Evolutionary conservation across 1,140 invertebrate genomes (phyloP).

Genomic region (Sweltsa coloradensis): DNA sequence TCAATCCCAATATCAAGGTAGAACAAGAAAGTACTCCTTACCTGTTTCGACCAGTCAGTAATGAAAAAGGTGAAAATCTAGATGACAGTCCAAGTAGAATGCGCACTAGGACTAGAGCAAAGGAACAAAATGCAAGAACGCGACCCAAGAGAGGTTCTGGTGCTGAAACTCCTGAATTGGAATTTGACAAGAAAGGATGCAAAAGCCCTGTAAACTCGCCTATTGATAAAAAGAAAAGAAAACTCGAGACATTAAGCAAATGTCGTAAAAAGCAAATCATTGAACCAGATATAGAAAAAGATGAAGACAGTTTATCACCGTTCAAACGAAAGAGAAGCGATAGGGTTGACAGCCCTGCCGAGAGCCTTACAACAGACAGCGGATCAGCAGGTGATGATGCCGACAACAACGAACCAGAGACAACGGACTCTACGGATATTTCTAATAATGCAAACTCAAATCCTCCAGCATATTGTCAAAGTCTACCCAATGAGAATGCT

Average conservation of each 20-base stretch:
- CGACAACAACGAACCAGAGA: conserved; percentile 43
- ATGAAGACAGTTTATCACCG: conserved; percentile 26
- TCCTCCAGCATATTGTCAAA: too few relatives aligned
- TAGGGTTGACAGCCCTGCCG: conserved; percentile 59
- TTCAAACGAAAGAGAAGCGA: conserved; percentile 55
- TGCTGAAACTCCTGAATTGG: conserved; percentile 58
- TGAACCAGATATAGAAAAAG: conserved; percentile 47
- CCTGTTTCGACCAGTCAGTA: conserved; percentile 59
- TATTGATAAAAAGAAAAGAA: conserved; percentile 32
- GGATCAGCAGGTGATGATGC: conserved; percentile 64
- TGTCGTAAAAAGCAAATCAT: conserved; percentile 54
- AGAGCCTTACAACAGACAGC: conserved; percentile 68
- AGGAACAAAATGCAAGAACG: too few relatives aligned
- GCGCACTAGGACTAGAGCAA: conserved; percentile 69
- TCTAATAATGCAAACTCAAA: too few relatives aligned
- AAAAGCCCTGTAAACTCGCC: conserved; percentile 31
- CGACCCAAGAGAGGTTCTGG: too few relatives aligned
- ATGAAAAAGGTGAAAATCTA: conserved; percentile 56
- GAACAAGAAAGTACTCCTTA: too few relatives aligned
- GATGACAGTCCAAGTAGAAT: conserved; percentile 74
- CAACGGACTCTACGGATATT: too few relatives aligned
- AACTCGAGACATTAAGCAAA: conserved; percentile 54
- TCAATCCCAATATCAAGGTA: conserved; percentile 21
- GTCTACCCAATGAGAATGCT: too few relatives aligned
- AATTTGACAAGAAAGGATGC: conserved; percentile 38